Conservation (phyloP, 2,113 vertebrate species). For the Fulmarus glacialis region DNA sequence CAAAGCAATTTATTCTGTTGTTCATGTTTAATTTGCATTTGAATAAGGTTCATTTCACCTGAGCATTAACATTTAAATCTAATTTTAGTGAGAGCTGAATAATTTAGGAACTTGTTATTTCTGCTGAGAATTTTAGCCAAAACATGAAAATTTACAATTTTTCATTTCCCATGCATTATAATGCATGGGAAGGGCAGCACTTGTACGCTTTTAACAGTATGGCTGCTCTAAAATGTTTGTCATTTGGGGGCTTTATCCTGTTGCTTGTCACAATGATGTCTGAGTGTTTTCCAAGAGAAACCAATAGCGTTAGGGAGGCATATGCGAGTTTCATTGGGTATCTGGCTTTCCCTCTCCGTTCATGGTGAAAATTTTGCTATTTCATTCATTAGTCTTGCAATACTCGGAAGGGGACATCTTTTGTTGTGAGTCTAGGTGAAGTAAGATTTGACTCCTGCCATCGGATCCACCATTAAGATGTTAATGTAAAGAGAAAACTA, state of each 20-base stretch:
- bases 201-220: background rate
- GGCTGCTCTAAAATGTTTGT: background rate
- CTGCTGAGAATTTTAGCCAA: constrained; percentile 14
- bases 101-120: constrained; percentile 5
- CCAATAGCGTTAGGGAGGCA: rapidly evolving
- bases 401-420: background rate
- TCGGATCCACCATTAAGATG: background rate
- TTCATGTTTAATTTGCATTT: constrained; percentile 28
- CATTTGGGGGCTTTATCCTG: background rate
- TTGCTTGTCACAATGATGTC: background rate
- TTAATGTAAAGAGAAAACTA: background rate
- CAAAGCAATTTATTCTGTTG: constrained; percentile 5
- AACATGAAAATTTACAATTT: background rate
- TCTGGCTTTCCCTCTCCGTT: background rate
- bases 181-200: background rate
- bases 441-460: background rate
- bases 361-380: background rate
- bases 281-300: background rate
- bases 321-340: background rate
- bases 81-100: background rate
- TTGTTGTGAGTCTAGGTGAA: background rate
- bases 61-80: constrained; percentile 30
- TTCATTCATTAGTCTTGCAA: background rate
- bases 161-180: no score
- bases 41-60: constrained; percentile 23